Percentiles rank a stretch among this genome's conserved stretches.
phyloP scores from a whole-genome alignment of 1,140 invertebrate genomes.

The Sycophaga agraensis region DNA sequence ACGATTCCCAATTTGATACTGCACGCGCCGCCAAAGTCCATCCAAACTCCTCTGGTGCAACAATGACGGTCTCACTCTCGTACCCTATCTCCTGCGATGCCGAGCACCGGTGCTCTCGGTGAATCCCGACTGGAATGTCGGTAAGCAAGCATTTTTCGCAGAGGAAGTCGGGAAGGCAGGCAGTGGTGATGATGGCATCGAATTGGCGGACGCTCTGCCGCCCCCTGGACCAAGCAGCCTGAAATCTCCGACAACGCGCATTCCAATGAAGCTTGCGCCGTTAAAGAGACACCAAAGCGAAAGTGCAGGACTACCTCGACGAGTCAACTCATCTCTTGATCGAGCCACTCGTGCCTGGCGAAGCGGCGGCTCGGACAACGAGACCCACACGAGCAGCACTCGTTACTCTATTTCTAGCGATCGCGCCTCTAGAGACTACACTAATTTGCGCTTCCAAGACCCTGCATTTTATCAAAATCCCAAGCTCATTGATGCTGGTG shows the following conservation, averaged over 20 bases:
- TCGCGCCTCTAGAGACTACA: constrained; percentile 49
- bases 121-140: background rate
- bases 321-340: constrained; percentile 24
- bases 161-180: constrained; percentile 56
- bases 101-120: background rate
- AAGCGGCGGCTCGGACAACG: constrained; percentile 28
- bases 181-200: background rate
- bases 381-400: constrained; percentile 4
- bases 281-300: constrained; percentile 42
- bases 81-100: no score
- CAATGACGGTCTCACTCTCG: no score
- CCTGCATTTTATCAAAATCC: constrained; percentile 52
- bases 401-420: constrained; percentile 39
- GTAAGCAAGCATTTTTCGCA: constrained; percentile 32
- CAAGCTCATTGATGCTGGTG: constrained; percentile 34
- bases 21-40: no score
- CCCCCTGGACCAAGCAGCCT: constrained; percentile 28
- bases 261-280: constrained; percentile 49
- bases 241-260: constrained; percentile 39
- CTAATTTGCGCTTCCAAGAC: constrained; percentile 50
- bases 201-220: background rate
- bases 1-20: no score
- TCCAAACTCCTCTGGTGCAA: no score
- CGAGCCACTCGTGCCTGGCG: constrained; percentile 31
- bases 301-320: background rate